Evolutionary conservation across 92 coral and sea anemone species (phyloP), one percentile per base, ranked within the genome.

Genomic region (Micromussa lordhowensis): DNA sequence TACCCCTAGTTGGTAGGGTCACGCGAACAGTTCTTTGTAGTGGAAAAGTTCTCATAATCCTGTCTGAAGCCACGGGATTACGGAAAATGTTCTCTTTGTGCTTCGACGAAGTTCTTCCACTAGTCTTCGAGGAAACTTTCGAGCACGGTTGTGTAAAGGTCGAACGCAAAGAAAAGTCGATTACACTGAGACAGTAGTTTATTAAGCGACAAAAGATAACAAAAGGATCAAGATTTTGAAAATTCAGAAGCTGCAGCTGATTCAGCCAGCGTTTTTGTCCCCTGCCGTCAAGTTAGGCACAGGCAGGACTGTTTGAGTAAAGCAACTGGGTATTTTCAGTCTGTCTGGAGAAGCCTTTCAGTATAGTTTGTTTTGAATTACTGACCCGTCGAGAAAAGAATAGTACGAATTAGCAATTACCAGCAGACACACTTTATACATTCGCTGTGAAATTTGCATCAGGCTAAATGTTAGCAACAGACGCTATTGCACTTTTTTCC

Each of bases 21-120:
- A 84, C 81, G 88, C 81, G 88, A 84, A 84, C 34, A 54, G 17
- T 68, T 68, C 16, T 71, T 36, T 71, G 77, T 71, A 71, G 48
- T 18, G 32, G 77, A 15, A 31, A 69, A 36, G 44, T 36, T 73
- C 7, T 31, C 15, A 28, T 73, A 73, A 73, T 73, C 44, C 78
- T 22, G 28, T 61, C 68, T 61, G 14, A 61, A 24, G 68, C 29
- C 30, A 11, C 68, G 3, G 71, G 71, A 66, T 28, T 66, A 66
- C 71, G 71, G 32, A 10, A 66, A 66, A 26, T 66, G 71, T 13
- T 66, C 71, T 66, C 29, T 63, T 66, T 66, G 71, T 18, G 32
- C 26, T 21, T 28, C 11, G 14, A 34, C 26, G 51, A 10, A 66
- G 32, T 28, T 21, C 71, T 66, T 66, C n/a, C 71, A 29, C 10